Conservation (phyloP, 2,113 vertebrate genomes). For the Hucho hucho region DNA sequence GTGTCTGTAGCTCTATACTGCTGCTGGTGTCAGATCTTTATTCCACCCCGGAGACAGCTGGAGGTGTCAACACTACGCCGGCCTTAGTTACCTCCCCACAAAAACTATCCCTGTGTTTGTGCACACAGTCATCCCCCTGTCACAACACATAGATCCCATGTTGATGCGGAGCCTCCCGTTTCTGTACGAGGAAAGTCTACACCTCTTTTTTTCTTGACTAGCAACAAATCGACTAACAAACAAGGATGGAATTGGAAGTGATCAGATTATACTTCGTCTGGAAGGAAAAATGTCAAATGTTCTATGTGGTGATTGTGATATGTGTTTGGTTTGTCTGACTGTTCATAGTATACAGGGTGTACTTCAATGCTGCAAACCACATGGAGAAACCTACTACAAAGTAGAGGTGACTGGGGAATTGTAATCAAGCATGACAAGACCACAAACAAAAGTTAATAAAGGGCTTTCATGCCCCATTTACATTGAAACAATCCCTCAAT, state of each 20-base stretch:
- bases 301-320: background rate
- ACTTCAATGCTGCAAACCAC: background rate
- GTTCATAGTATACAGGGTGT: background rate
- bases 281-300: background rate
- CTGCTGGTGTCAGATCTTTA: constrained; percentile 71
- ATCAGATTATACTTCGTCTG: background rate
- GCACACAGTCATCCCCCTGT: constrained; percentile 57
- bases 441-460: constrained; percentile 57
- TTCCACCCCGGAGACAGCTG: constrained; percentile 76
- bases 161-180: constrained; percentile 34
- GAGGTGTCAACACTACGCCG: constrained; percentile 72
- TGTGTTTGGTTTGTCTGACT: background rate
- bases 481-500: constrained; percentile 73
- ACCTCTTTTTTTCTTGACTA: background rate
- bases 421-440: constrained; percentile 62
- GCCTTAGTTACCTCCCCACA: constrained; percentile 60
- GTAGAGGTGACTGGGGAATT: constrained; percentile 44
- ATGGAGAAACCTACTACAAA: constrained; percentile 16
- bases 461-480: constrained; percentile 70
- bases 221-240: background rate
- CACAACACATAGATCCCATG: constrained; percentile 67
- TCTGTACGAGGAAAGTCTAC: constrained; percentile 4
- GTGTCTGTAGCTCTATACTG: constrained; percentile 56
- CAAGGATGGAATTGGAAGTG: background rate
- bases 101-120: constrained; percentile 65